Conservation (phyloP, 2,888 invertebrate species). For the Gymnoscelis rufifasciata region DNA sequence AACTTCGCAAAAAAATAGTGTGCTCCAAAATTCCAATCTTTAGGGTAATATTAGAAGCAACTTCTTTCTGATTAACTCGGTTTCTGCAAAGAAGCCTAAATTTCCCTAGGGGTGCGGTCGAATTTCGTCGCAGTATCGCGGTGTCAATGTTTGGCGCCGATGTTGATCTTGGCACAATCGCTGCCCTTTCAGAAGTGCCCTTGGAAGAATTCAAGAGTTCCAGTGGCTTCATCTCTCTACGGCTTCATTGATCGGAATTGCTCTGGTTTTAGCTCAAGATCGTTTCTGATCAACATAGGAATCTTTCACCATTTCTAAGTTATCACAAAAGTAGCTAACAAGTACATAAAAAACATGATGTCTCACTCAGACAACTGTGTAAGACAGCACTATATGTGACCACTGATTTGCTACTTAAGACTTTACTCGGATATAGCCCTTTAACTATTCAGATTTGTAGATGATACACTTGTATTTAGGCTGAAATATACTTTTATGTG, state of each 20-base stretch:
- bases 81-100: conserved; percentile 44
- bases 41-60: conserved; percentile 9
- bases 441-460: no score
- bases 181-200: conserved; percentile 25
- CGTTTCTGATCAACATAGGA: no score
- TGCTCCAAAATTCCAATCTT: neutral
- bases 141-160: conserved; percentile 42
- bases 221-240: neutral
- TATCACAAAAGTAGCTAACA: no score
- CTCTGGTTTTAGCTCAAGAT: no score
- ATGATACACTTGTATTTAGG: no score
- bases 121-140: conserved; percentile 43
- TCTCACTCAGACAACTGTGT: no score
- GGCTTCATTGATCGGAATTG: neutral
- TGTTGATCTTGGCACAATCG: conserved; percentile 34
- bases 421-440: no score
- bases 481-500: no score
- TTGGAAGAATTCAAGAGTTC: conserved; percentile 11
- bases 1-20: neutral
- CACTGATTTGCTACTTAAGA: no score
- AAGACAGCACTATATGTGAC: no score
- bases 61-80: conserved; percentile 46
- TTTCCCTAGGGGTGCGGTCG: conserved; percentile 48
- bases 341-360: no score
- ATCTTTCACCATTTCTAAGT: no score